Base-by-base conservation (phyloP, 2,113 vertebrate species). In the Turdus rufiventris region DNA sequence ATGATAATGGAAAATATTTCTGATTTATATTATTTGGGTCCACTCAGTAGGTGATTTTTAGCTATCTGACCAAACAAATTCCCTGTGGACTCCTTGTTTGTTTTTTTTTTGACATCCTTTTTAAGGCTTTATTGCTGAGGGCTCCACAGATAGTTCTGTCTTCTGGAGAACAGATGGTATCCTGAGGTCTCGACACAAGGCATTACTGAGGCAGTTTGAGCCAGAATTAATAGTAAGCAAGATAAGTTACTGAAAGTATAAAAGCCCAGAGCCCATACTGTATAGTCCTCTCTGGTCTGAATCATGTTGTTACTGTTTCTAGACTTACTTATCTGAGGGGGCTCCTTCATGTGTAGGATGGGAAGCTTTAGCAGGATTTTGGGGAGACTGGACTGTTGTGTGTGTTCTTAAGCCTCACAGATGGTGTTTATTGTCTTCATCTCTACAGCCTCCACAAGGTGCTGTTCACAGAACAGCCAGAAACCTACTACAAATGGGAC, bases 401-500 rank as follows among this genome's bases (percentile, higher is more conserved):
- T 28, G 12, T 50, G 5, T 81, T 53, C 42, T 70, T 58, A 29
- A 85, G 29, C 48, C 9, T 88, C 42, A 13, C 24, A 42, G 38
- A 5, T 70, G 36, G 3, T 68, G 4, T 53, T 94, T 36, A 34
- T 31, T 85, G n/a, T 40, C 10, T 91, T 29, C 8, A 6, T 29
- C 53, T 54, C 51, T 38, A 8, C 95, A 99, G 99, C 97, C 99
- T 99, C 38, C 99, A 99, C 97, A 99, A 99, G 97, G 99, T 99
- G 77, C 99, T 99, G 24, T 99, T 99, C 97, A 99, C 99, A 0
- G 99, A 99, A 92, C 99, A 99, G 84, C 99, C 99, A 0, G 99
- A 99, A 97, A 99, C 99, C 1, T 99, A 99, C 96, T 99, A 99
- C 97, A 99, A 99, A 86, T 99, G 99, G 99, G 99, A 99, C 97